These are phyloP conservation scores for Chondrosia reniformis DNA, from an alignment of 37 sponge, comb jelly and placozoan species.

Conservation along the genomic window DNA sequence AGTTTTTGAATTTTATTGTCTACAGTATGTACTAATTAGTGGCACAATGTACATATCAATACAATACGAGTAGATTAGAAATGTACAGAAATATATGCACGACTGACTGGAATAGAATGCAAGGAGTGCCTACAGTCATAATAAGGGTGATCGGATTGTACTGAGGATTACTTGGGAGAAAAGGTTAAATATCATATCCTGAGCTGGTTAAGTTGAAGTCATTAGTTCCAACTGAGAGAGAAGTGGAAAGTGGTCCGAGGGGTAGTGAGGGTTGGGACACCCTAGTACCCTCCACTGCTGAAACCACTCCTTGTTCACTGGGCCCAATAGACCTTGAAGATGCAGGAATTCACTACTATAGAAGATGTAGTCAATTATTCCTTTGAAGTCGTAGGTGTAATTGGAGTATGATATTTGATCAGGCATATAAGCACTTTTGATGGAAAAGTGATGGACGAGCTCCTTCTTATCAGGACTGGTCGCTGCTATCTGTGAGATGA, in stretches of 20 bases:
- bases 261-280: constrained; percentile 92
- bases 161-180: too few relatives aligned
- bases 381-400: constrained; percentile 95
- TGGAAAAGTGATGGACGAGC: constrained; percentile 77
- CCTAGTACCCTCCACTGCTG: constrained; percentile 77
- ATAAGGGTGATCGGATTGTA: too few relatives aligned
- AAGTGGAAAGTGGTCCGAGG: constrained; percentile 95
- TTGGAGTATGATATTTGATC: constrained; percentile 76
- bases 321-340: constrained; percentile 74
- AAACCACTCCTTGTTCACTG: constrained; percentile 85
- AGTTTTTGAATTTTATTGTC: too few relatives aligned
- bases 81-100: too few relatives aligned
- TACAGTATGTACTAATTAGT: too few relatives aligned
- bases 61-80: too few relatives aligned
- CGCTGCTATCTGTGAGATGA: constrained; percentile 49
- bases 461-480: constrained; percentile 45
- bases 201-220: background rate
- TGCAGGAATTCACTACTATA: constrained; percentile 67
- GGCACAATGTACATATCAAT: too few relatives aligned
- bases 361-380: constrained; percentile 92
- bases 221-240: constrained; percentile 84
- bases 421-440: constrained; percentile 66
- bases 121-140: too few relatives aligned
- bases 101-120: too few relatives aligned
- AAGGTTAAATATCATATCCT: too few relatives aligned